Conservation (phyloP, 2,797 vertebrate genomes). For the Diplodus sargus region DNA sequence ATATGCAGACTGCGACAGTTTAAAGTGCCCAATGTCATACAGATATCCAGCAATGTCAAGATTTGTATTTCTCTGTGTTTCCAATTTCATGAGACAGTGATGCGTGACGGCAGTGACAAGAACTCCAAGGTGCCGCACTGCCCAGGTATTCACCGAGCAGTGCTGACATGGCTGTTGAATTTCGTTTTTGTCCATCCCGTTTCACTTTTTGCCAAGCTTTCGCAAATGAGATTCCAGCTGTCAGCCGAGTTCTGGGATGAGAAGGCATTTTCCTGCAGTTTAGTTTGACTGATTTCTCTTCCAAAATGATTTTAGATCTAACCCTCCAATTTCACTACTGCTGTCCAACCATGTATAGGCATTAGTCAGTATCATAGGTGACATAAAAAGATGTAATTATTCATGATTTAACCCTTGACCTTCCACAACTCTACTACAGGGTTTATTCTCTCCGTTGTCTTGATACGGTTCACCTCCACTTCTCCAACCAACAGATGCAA, state of each 20-base stretch:
- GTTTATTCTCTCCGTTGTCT: constrained; percentile 33
- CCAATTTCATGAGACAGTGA: constrained; percentile 85
- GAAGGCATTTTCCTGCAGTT: constrained; percentile 11
- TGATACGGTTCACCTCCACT: constrained; percentile 50
- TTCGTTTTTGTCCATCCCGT: constrained; percentile 43
- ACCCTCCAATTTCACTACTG: neutral
- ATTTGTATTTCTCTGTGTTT: constrained; percentile 82
- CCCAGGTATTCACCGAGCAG: constrained; percentile 71
- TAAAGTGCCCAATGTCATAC: constrained; percentile 77
- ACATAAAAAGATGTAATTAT: constrained; percentile 29
- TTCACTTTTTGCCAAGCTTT: constrained; percentile 57
- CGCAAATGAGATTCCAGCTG: constrained; percentile 70
- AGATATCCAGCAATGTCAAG: constrained; percentile 83
- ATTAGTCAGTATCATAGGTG: constrained; percentile 17
- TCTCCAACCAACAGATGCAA: constrained; percentile 65
- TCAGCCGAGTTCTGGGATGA: constrained; percentile 55
- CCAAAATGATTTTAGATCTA: neutral
- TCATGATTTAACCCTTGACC: constrained; percentile 42
- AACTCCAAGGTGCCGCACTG: constrained; percentile 71
- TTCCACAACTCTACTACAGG: constrained; percentile 20
- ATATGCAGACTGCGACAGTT: constrained; percentile 69
- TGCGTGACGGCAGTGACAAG: constrained; percentile 82
- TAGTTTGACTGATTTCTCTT: neutral
- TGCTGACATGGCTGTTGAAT: constrained; percentile 69
- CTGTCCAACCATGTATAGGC: constrained; percentile 26